Percentiles rank a stretch among this genome's conserved stretches.
Evolutionary conservation across 2,113 vertebrate genomes (phyloP).

Genomic region (Cisticola juncidis): DNA sequence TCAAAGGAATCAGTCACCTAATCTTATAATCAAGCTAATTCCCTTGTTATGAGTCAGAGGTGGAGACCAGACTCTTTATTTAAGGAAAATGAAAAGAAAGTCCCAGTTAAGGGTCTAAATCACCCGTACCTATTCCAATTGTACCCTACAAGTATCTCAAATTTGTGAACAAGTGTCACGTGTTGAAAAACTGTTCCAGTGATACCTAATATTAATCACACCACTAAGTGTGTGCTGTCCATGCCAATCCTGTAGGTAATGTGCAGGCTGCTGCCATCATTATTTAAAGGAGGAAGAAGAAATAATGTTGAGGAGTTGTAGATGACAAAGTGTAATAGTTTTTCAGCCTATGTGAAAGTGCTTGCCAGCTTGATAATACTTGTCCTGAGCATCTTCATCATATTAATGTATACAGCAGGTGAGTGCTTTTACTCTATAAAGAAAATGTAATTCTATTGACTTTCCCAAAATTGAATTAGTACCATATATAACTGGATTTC

Average conservation of each 20-base stretch:
- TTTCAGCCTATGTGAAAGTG: conserved; percentile 38
- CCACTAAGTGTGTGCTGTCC: neutral
- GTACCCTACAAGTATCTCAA: neutral
- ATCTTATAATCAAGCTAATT: neutral
- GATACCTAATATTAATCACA: neutral
- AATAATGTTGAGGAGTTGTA: neutral
- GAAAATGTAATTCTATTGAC: conserved; percentile 15
- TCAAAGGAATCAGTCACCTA: neutral
- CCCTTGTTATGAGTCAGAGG: neutral
- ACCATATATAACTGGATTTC: neutral
- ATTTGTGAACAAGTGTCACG: neutral
- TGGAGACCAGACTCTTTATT: neutral
- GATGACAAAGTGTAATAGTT: neutral
- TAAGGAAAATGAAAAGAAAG: neutral
- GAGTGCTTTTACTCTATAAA: neutral
- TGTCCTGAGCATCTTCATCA: neutral
- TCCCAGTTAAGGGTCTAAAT: neutral
- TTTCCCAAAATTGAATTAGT: conserved; percentile 22
- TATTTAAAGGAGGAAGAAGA: neutral
- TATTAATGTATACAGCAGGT: conserved; percentile 34
- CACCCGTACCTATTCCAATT: neutral
- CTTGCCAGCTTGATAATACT: conserved; percentile 46
- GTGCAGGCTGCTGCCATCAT: neutral
- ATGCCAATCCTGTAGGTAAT: neutral
- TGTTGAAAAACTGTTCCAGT: neutral